Conservation (phyloP, 92 coral and sea anemone genomes). For the Siderastrea siderea region DNA sequence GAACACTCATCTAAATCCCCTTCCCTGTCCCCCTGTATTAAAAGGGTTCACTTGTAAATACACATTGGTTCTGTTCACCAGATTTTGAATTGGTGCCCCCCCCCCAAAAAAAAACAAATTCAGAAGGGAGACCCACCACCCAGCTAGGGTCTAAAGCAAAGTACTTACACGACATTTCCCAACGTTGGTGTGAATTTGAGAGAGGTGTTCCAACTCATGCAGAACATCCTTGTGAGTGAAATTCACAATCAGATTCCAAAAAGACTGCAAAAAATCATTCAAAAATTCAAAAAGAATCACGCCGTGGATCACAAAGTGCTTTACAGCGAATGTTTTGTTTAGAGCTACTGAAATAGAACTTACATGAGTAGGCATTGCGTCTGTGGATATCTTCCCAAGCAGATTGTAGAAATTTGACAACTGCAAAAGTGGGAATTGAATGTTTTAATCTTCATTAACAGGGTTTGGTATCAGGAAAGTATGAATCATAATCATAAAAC, state of each 20-base stretch:
- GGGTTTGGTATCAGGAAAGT: no score
- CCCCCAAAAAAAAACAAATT: background rate
- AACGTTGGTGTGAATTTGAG: conserved; percentile 90
- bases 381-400: conserved; percentile 83
- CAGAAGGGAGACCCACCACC: no score
- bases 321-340: background rate
- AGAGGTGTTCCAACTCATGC: conserved; percentile 88
- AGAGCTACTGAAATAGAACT: conserved; percentile 2
- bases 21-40: no score
- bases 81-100: no score
- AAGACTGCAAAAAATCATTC: conserved; percentile 84
- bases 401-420: conserved; percentile 79
- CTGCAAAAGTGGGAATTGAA: conserved; percentile 34
- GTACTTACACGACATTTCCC: conserved; percentile 92
- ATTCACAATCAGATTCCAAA: conserved; percentile 82
- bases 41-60: no score
- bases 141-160: background rate
- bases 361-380: conserved; percentile 79
- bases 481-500: no score
- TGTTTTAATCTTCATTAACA: no score
- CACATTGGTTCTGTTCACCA: no score
- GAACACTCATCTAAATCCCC: no score
- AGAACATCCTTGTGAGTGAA: conserved; percentile 94
- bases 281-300: background rate
- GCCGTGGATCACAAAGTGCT: background rate